A percentile compares a stretch with the other conserved stretches of the same genome.
Evolutionary conservation across 23 tunicate species (phyloP).

Genomic region (Trididemnum nubilum): DNA sequence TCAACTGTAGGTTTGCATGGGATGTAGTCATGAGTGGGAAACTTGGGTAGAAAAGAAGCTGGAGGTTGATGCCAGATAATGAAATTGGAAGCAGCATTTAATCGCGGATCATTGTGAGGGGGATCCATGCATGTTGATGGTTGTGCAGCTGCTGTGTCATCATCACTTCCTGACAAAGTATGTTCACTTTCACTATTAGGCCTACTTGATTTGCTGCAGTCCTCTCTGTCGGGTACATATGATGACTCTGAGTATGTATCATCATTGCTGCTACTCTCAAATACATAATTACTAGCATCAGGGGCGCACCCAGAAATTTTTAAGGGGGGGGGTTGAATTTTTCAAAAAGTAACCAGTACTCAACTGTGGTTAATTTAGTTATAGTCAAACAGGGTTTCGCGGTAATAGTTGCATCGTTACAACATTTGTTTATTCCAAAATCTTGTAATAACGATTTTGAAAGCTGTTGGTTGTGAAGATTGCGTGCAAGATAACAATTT

Average conservation of each 20-base stretch:
- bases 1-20: slow-evolving; percentile 20
- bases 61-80: slow-evolving; percentile 23
- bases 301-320: too few species aligned
- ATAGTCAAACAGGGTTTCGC: too few species aligned
- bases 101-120: slow-evolving; percentile 19
- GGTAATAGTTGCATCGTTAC: too few species aligned
- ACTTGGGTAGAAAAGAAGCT: slow-evolving; percentile 23
- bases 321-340: too few species aligned
- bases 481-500: too few species aligned
- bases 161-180: slow-evolving; percentile 15
- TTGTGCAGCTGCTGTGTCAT: slow-evolving; percentile 13
- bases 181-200: slow-evolving; percentile 23
- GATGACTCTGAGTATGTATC: slow-evolving; percentile 27
- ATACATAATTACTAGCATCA: slow-evolving; percentile 12
- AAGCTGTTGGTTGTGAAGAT: too few species aligned
- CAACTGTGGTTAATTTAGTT: too few species aligned
- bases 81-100: slow-evolving; percentile 1
- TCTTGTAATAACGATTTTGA: too few species aligned
- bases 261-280: slow-evolving; percentile 29
- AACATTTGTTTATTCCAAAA: too few species aligned
- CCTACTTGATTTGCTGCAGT: slow-evolving; percentile 8
- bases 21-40: slow-evolving; percentile 28
- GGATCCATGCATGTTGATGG: slow-evolving; percentile 8
- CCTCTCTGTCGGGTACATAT: slow-evolving; percentile 12
- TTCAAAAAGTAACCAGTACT: too few species aligned